Evolutionary conservation across 2,797 vertebrate genomes (phyloP).

Genomic region (Syngnathus acus): DNA sequence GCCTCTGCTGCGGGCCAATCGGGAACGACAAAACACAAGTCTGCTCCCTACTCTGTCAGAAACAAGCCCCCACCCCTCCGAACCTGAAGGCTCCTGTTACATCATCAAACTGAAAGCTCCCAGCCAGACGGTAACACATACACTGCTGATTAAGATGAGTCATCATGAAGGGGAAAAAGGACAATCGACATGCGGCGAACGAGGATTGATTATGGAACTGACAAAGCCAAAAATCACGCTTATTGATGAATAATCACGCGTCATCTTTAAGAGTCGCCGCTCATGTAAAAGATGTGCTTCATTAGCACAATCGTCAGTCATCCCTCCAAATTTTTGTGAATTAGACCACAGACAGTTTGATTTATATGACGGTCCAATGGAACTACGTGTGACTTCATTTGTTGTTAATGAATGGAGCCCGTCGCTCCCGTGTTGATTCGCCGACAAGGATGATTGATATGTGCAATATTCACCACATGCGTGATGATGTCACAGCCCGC

Average conservation of each 20-base stretch:
- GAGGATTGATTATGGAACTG: conserved; percentile 37
- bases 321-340: neutral
- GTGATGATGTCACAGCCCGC: neutral
- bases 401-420: conserved; percentile 3
- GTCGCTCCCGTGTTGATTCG: neutral
- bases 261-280: neutral
- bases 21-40: conserved; percentile 43
- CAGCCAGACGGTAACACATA: conserved; percentile 15
- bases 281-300: neutral
- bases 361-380: neutral
- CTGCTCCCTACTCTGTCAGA: conserved; percentile 30
- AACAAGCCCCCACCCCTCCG: conserved; percentile 33
- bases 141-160: conserved; percentile 56
- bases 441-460: conserved; percentile 5
- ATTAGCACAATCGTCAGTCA: neutral
- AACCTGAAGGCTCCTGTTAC: conserved; percentile 51
- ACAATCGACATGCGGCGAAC: conserved; percentile 44
- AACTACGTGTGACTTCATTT: neutral
- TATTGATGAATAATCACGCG: neutral
- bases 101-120: conserved; percentile 59
- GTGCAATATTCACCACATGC: conserved; percentile 1
- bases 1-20: conserved; percentile 43
- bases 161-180: conserved; percentile 38
- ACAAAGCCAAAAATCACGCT: neutral
- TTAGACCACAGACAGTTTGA: neutral